Percentiles rank a stretch among this genome's conserved stretches.
phyloP scores from a whole-genome alignment of 2,113 vertebrate genomes.

The Thamnophis sirtalis region DNA sequence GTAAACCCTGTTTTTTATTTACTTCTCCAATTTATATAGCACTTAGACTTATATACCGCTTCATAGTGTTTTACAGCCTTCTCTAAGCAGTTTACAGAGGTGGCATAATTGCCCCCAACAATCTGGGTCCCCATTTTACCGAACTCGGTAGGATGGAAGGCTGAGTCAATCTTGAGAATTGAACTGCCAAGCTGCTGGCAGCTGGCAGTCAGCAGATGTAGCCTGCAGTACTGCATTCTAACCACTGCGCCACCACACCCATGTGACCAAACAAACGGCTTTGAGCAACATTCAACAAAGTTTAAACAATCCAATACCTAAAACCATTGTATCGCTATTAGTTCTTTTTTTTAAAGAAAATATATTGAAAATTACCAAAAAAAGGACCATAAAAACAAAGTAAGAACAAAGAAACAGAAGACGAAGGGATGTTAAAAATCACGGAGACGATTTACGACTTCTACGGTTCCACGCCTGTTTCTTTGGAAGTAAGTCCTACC shows the following conservation, averaged over 20 bases:
- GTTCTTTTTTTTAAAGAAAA: background rate
- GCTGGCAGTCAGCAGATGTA: no score
- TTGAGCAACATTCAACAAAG: background rate
- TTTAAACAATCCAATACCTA: background rate
- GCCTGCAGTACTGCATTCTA: no score
- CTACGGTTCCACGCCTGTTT: background rate
- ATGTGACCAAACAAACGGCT: background rate
- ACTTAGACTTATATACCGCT: no score
- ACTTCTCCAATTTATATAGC: no score
- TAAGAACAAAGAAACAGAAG: background rate
- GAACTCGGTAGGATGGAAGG: no score
- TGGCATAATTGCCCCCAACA: no score
- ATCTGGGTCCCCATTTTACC: no score
- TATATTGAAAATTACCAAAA: background rate
- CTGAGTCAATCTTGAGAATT: no score
- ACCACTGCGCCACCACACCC: background rate
- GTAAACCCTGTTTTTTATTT: no score
- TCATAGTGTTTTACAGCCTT: no score
- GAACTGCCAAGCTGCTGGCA: no score
- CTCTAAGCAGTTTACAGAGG: no score
- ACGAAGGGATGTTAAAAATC: background rate
- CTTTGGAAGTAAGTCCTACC: background rate
- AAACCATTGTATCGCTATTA: background rate
- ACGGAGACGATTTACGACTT: background rate
- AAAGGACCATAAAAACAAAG: background rate